These are phyloP conservation scores for Morinoia aosen DNA, from an alignment of 2,888 invertebrate species.

Conservation along the genomic window DNA sequence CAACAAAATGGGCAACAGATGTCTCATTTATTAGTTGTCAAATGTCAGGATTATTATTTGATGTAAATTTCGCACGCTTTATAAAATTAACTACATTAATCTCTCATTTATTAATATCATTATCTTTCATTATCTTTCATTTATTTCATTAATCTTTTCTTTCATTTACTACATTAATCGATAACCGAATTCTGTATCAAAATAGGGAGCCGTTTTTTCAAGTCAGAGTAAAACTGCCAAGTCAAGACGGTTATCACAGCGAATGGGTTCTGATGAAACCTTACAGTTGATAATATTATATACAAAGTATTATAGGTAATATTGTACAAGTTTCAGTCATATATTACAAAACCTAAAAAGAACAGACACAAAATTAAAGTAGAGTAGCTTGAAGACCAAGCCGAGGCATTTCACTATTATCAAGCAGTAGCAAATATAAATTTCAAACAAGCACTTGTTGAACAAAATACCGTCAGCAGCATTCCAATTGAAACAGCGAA, in stretches of 20 bases:
- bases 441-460: background rate
- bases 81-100: background rate
- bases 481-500: background rate
- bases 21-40: too few species aligned
- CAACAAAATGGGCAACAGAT: too few species aligned
- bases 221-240: background rate
- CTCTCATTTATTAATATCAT: too few species aligned
- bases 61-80: background rate
- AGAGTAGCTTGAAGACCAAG: background rate
- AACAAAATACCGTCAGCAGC: background rate
- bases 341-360: background rate
- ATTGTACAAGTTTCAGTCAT: too few species aligned
- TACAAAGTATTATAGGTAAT: too few species aligned
- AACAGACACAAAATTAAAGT: background rate
- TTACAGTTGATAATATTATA: background rate
- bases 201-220: background rate
- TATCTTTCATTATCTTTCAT: too few species aligned
- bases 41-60: background rate
- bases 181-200: background rate
- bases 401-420: background rate
- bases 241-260: background rate
- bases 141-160: too few species aligned
- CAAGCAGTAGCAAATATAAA: background rate
- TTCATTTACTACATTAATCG: too few species aligned
- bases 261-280: background rate